A percentile compares a stretch with the other conserved stretches of the same genome.
phyloP scores from a whole-genome alignment of 1,140 invertebrate species.

The Lucilia cuprina region DNA sequence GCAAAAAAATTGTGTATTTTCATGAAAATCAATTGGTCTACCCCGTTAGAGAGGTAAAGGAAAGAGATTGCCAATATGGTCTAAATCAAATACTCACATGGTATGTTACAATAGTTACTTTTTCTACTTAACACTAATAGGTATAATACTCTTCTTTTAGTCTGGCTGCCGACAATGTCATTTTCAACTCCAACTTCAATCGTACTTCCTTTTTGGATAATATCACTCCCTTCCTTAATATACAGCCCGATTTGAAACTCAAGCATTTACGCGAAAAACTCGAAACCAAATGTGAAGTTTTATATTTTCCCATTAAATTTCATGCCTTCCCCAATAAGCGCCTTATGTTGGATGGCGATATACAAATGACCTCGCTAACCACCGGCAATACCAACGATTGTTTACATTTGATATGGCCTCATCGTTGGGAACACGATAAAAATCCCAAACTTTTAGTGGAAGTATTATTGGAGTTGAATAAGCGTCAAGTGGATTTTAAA shows the following conservation, averaged over 20 bases:
- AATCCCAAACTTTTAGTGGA: slow-evolving; percentile 73
- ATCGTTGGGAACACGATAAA: slow-evolving; percentile 85
- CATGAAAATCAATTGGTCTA: slow-evolving; percentile 83
- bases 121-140: not conserved
- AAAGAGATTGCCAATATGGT: slow-evolving; percentile 79
- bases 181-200: slow-evolving; percentile 80
- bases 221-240: slow-evolving; percentile 71
- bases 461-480: slow-evolving; percentile 67
- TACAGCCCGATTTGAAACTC: slow-evolving; percentile 71
- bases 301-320: slow-evolving; percentile 73
- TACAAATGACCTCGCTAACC: slow-evolving; percentile 21
- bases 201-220: slow-evolving; percentile 71
- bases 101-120: slow-evolving; percentile 59
- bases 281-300: slow-evolving; percentile 69
- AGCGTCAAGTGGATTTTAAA: slow-evolving; percentile 67
- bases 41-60: slow-evolving; percentile 72
- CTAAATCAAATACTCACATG: slow-evolving; percentile 79
- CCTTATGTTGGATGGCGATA: slow-evolving; percentile 40
- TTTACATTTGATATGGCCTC: slow-evolving; percentile 78
- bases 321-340: slow-evolving; percentile 51
- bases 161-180: slow-evolving; percentile 73
- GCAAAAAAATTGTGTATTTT: slow-evolving; percentile 78
- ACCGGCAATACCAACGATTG: slow-evolving; percentile 43
- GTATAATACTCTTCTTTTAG: slow-evolving; percentile 63
- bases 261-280: slow-evolving; percentile 68